A percentile compares a stretch with the other conserved stretches of the same genome.
phyloP scores from a whole-genome alignment of 1,140 invertebrate species.

The Phocides pigmalion region DNA sequence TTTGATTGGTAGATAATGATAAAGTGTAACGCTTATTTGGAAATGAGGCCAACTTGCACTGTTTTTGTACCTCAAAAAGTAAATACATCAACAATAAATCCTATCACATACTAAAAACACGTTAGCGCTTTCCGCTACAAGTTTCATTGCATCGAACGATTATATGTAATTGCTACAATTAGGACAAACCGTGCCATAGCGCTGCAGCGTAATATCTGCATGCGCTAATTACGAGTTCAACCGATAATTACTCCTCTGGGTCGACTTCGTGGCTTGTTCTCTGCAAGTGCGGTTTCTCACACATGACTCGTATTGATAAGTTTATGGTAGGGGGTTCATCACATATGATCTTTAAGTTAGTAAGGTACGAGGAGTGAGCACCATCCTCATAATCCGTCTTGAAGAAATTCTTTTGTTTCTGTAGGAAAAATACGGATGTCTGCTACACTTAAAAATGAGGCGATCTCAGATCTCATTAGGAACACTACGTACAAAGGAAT shows the following conservation, averaged over 20 bases:
- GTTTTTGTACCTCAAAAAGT: too few species aligned
- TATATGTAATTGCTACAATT: constrained; percentile 71
- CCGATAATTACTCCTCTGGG: constrained; percentile 66
- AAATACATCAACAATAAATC: too few species aligned
- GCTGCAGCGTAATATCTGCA: constrained; percentile 63
- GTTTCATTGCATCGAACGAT: constrained; percentile 50
- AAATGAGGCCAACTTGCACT: too few species aligned
- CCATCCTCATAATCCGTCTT: too few species aligned
- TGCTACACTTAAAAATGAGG: too few species aligned
- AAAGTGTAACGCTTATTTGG: too few species aligned
- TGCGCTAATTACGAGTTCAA: constrained; percentile 70
- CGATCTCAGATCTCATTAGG: too few species aligned
- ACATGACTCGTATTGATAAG: constrained; percentile 7
- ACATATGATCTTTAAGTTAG: neutral
- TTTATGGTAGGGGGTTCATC: neutral
- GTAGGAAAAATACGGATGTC: too few species aligned
- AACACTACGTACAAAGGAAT: too few species aligned
- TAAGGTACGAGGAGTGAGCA: too few species aligned
- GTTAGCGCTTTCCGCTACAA: constrained; percentile 57
- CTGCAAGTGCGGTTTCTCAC: constrained; percentile 19
- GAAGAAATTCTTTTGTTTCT: too few species aligned
- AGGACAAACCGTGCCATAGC: constrained; percentile 57
- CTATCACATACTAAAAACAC: neutral
- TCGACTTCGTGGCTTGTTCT: constrained; percentile 60
- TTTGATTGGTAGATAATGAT: too few species aligned